These are phyloP conservation scores for Oncorhynchus nerka DNA, from an alignment of 2,113 vertebrate species.

Conservation along the genomic window DNA sequence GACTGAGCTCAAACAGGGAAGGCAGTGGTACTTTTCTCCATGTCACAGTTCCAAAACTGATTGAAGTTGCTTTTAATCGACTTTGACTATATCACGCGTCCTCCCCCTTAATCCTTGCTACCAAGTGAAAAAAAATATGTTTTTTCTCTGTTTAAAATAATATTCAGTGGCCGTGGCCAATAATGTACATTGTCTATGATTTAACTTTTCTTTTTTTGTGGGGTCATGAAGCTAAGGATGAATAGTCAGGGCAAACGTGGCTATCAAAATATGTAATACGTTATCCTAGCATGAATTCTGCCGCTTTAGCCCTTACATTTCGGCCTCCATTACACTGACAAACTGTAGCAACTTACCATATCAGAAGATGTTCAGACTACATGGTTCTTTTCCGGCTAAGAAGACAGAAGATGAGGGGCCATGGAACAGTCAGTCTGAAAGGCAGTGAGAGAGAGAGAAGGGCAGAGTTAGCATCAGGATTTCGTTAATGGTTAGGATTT, in stretches of 20 bases:
- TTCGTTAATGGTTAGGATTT: background rate
- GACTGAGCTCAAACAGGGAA: slow-evolving; percentile 7
- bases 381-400: slow-evolving; percentile 35
- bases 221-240: slow-evolving; percentile 16
- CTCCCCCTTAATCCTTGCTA: background rate
- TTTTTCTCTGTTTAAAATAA: slow-evolving; percentile 10
- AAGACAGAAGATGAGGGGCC: slow-evolving; percentile 25
- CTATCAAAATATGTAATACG: slow-evolving; percentile 31
- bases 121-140: background rate
- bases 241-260: slow-evolving; percentile 23
- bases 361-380: slow-evolving; percentile 30
- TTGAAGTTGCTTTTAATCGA: slow-evolving; percentile 4
- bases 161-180: background rate
- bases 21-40: slow-evolving; percentile 21
- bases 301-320: slow-evolving; percentile 23
- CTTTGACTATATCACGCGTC: background rate
- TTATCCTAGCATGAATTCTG: slow-evolving; percentile 1
- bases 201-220: slow-evolving; percentile 27
- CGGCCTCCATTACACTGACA: slow-evolving; percentile 30
- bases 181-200: background rate
- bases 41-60: slow-evolving; percentile 13
- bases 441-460: slow-evolving; percentile 17
- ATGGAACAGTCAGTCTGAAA: slow-evolving; percentile 55
- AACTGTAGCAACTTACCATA: slow-evolving; percentile 55
- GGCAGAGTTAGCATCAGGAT: background rate